Conservation (phyloP, 92 coral and sea anemone species). For the Heliopora coerulea region DNA sequence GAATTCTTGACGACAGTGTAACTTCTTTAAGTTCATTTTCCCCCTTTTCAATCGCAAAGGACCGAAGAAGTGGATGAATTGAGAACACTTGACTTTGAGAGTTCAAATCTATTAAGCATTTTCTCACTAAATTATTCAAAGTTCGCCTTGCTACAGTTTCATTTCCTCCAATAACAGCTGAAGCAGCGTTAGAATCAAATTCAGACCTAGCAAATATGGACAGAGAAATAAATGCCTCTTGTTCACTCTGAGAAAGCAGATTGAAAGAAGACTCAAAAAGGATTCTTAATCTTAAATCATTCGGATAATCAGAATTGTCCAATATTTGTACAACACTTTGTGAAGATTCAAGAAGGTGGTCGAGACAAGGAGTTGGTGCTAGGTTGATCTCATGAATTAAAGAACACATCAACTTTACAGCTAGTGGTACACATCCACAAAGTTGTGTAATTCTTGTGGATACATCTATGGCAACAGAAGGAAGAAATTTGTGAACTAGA, state of each 20-base stretch:
- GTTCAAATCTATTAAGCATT: constrained; percentile 18
- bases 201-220: constrained; percentile 6
- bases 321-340: too few species aligned
- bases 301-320: constrained; percentile 35
- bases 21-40: constrained; percentile 25
- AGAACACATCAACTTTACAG: not conserved
- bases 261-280: constrained; percentile 31
- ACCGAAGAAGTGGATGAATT: constrained; percentile 34
- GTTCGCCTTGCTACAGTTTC: not conserved
- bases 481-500: constrained; percentile 1
- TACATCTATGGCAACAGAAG: not conserved
- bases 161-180: constrained; percentile 17
- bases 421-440: too few species aligned
- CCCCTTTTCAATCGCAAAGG: constrained; percentile 32
- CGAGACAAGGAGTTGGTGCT: too few species aligned
- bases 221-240: constrained; percentile 26
- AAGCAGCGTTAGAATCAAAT: constrained; percentile 4
- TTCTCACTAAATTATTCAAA: not conserved
- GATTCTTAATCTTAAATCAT: not conserved
- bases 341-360: too few species aligned
- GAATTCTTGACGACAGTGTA: not conserved
- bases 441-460: not conserved
- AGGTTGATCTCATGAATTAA: too few species aligned
- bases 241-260: constrained; percentile 8
- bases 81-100: not conserved